Percentiles rank a stretch among this genome's conserved stretches.
Conservation (phyloP, 2,888 invertebrate species). For the Parnassius glacialis region DNA sequence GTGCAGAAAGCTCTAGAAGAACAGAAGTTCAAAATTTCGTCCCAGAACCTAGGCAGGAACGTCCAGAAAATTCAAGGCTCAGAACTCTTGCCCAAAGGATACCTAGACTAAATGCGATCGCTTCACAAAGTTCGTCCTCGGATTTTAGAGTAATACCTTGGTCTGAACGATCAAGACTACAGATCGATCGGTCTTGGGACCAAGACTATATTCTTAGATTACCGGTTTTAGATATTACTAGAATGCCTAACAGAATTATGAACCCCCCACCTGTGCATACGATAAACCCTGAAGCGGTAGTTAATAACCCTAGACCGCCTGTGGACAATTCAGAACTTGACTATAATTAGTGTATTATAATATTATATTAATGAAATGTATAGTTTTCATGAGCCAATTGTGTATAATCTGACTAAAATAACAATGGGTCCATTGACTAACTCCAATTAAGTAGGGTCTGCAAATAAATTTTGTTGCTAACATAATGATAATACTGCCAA, state of each 20-base stretch:
- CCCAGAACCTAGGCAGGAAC: slow-evolving; percentile 47
- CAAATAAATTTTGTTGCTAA: too few species aligned
- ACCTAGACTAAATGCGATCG: slow-evolving; percentile 54
- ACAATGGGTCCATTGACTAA: too few species aligned
- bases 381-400: too few species aligned
- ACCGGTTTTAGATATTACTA: slow-evolving; percentile 56
- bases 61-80: slow-evolving; percentile 55
- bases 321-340: slow-evolving; percentile 44
- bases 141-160: slow-evolving; percentile 58
- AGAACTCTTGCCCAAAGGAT: slow-evolving; percentile 59
- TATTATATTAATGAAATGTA: too few species aligned
- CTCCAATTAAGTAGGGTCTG: too few species aligned
- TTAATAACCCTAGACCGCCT: slow-evolving; percentile 43
- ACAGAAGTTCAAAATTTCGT: slow-evolving; percentile 46
- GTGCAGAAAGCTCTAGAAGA: slow-evolving; percentile 38
- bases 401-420: too few species aligned
- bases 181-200: slow-evolving; percentile 50
- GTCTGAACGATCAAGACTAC: slow-evolving; percentile 49
- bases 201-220: slow-evolving; percentile 58
- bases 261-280: slow-evolving; percentile 41
- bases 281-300: slow-evolving; percentile 42
- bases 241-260: slow-evolving; percentile 45
- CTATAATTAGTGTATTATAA: slow-evolving; percentile 32
- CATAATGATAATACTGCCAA: too few species aligned
- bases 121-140: slow-evolving; percentile 27